A percentile compares a stretch with the other conserved stretches of the same genome.
Evolutionary conservation across 2,113 vertebrate species (phyloP).

Genomic region (Platysternon megacephalum): DNA sequence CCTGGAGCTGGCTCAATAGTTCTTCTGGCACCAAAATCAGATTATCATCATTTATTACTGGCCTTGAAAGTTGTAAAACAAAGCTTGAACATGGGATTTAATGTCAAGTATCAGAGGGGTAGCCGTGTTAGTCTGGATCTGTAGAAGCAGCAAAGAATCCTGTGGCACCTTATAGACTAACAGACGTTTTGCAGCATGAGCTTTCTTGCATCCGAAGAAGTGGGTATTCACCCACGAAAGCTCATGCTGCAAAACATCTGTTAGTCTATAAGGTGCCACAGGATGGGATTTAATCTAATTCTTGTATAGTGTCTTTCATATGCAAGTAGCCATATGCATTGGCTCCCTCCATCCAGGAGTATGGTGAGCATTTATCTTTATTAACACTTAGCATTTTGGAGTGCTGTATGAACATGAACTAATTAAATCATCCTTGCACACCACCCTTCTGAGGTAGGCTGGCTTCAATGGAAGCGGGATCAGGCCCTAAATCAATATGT

Average conservation of each 20-base stretch:
- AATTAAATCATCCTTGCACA: background rate
- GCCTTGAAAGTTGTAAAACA: background rate
- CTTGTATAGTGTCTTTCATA: background rate
- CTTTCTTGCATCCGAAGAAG: too few species aligned
- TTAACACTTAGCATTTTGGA: background rate
- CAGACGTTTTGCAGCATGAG: too few species aligned
- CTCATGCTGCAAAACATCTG: too few species aligned
- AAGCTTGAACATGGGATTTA: background rate
- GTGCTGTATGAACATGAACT: background rate
- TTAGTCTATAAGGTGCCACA: too few species aligned
- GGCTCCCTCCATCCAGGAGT: background rate
- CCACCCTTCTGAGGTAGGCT: background rate
- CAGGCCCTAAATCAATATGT: background rate
- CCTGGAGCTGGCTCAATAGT: background rate
- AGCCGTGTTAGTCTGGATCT: too few species aligned
- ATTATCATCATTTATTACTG: background rate
- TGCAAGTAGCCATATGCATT: background rate
- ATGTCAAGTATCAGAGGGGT: too few species aligned
- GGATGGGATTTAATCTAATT: background rate
- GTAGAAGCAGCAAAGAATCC: too few species aligned
- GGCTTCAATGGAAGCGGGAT: background rate
- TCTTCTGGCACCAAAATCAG: background rate
- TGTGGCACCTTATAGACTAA: too few species aligned
- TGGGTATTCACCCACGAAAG: too few species aligned
- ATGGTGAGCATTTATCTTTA: background rate